Evolutionary conservation across 2,797 vertebrate species (phyloP).

Genomic region (Momotus momota): DNA sequence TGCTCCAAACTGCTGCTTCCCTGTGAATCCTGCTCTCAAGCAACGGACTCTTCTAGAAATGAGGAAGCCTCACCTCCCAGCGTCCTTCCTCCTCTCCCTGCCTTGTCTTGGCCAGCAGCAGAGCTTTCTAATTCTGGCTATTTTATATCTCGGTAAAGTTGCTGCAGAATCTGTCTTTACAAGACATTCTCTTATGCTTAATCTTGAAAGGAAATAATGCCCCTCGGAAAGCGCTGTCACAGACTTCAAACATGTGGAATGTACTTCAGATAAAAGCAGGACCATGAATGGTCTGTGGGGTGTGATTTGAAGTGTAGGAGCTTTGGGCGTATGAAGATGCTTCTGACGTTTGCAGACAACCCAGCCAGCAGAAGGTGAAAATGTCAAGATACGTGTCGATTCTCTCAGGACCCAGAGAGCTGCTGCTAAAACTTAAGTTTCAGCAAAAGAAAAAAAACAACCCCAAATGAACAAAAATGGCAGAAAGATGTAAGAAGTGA

Average conservation of each 20-base stretch:
- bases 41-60: background rate
- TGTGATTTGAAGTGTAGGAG: background rate
- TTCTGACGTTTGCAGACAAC: background rate
- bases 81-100: background rate
- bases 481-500: background rate
- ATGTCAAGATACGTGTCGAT: background rate
- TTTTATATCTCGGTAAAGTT: background rate
- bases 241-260: background rate
- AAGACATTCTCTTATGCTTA: background rate
- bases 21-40: background rate
- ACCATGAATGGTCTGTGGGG: background rate
- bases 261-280: background rate
- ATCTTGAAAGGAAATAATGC: background rate
- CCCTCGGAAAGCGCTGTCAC: background rate
- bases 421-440: background rate
- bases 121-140: background rate
- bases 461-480: background rate
- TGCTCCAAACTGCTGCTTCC: background rate
- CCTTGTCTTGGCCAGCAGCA: background rate
- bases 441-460: background rate
- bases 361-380: conserved; percentile 5
- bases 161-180: background rate
- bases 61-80: background rate
- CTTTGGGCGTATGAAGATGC: background rate
- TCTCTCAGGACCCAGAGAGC: background rate